Evolutionary conservation across 1,140 invertebrate genomes (phyloP), one percentile per base, ranked within the genome.

Genomic region (Phocides pigmalion): DNA sequence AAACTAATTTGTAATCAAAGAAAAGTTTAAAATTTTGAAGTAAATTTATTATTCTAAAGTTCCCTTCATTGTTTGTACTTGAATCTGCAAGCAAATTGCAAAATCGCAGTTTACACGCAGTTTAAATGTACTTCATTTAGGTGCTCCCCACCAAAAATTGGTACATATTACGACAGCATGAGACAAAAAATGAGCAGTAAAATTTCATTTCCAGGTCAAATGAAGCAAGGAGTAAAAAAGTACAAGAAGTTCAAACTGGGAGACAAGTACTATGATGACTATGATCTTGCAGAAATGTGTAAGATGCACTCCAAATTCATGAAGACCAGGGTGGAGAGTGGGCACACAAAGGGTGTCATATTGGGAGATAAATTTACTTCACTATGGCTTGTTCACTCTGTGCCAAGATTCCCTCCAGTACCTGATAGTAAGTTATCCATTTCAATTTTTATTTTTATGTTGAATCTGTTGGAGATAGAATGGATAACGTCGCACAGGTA

Each of bases 381-480:
- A 2, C 94, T 98, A 72, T 99, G 98, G 97, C 78, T 99, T 39
- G 93, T 98, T 12, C 98, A 99, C 84, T 98, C 97, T 51, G 96
- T 98, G 8, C 98, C 98, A 0, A 93, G 94, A 72, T 99, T 95
- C 91, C 97, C 97, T 6, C 93, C 94, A 0, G 50, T 93, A 15
- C 93, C 93, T 41, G 81, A 83, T 42, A 53, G 89, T 91, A 76
- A 87, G 84, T 81, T n/a, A 4, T 1, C 51, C 25, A 49, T 4
- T 28, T 14, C 8, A 17, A 47, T 63, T 2, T 11, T 47, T 56
- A 14, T 44, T 22, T 22, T n/a, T n/a, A n/a, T n/a, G n/a, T n/a
- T n/a, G n/a, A n/a, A n/a, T n/a, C n/a, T n/a, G n/a, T n/a, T n/a
- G n/a, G n/a, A n/a, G n/a, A n/a, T n/a, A n/a, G n/a, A n/a, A n/a